Conservation (phyloP, 2,113 vertebrate genomes). For the Heptranchias perlo region DNA sequence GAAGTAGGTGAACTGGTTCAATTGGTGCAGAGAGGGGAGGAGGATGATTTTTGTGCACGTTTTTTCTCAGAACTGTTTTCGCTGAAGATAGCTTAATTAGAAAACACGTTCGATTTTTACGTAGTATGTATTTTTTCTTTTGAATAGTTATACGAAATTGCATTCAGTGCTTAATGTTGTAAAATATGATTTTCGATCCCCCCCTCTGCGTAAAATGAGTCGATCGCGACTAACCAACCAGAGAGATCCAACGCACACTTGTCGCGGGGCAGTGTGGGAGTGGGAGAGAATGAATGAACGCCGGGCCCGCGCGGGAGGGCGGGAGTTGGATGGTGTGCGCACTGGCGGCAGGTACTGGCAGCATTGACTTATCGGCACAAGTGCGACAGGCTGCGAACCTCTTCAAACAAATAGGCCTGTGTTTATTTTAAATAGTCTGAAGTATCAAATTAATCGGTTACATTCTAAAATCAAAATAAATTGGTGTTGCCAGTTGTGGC, state of each 20-base stretch:
- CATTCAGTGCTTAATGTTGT: not conserved
- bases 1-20: not conserved
- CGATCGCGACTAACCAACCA: slow-evolving; percentile 44
- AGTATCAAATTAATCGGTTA: no score
- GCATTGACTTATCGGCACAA: not conserved
- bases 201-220: not conserved
- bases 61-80: not conserved
- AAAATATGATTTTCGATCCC: not conserved
- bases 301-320: not conserved
- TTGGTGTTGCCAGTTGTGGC: no score
- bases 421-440: no score
- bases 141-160: not conserved
- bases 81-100: not conserved
- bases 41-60: no score
- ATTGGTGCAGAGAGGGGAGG: not conserved
- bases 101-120: accelerated
- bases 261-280: slow-evolving; percentile 47
- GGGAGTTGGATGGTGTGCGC: not conserved
- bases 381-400: no score
- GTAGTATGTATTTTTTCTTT: not conserved
- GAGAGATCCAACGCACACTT: slow-evolving; percentile 50
- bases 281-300: slow-evolving; percentile 34
- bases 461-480: no score
- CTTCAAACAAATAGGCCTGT: no score
- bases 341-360: no score